Evolutionary conservation across 2,797 vertebrate species (phyloP), one percentile per base, ranked within the genome.

Genomic region (Ctenochaetus hawaiiensis): DNA sequence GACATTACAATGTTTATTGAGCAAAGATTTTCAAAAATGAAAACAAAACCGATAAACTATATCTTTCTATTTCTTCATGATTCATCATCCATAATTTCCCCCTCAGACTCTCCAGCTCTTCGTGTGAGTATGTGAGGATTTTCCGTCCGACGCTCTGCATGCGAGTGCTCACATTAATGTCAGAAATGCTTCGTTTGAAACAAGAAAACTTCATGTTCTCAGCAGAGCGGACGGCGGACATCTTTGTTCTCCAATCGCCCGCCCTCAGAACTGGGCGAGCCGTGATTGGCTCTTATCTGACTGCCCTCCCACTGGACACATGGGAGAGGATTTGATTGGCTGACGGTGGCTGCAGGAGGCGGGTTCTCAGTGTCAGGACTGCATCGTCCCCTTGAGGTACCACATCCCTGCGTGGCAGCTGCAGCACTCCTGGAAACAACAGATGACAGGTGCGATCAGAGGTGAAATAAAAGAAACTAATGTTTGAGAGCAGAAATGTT

Each of bases 381-480:
- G 97, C 22, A 97, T 93, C 0, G 98, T 99, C 72, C 98, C 98
- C 85, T 98, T 99, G 75, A 99, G 97, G 84, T 99, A 99, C 98
- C 98, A 99, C 97, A 97, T 98, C 5, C 98, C 97, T 0, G 96
- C 97, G 0, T 96, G 89, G 92, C 98, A 97, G 77, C 95, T 94
- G 48, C 98, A 99, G 93, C 98, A 99, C 90, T 99, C 98, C 98
- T 99, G 80, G 1, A 30, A 85, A 88, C 17, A 10, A 87, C 37
- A 89, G 8, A 69, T 6, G 0, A 59, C 14, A 14, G 2, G 77
- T 82, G 56, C 58, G 58, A 72, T 16, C 16, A 34, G 20, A 6
- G 16, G 12, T 0, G 3, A 10, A 43, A 11, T 7, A 22, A 18
- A 9, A 23, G 18, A 6, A n/a, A 5, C 7, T 14, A 11, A 2